Evolutionary conservation across 2,113 vertebrate genomes (phyloP).

Genomic region (Lethenteron reissneri): DNA sequence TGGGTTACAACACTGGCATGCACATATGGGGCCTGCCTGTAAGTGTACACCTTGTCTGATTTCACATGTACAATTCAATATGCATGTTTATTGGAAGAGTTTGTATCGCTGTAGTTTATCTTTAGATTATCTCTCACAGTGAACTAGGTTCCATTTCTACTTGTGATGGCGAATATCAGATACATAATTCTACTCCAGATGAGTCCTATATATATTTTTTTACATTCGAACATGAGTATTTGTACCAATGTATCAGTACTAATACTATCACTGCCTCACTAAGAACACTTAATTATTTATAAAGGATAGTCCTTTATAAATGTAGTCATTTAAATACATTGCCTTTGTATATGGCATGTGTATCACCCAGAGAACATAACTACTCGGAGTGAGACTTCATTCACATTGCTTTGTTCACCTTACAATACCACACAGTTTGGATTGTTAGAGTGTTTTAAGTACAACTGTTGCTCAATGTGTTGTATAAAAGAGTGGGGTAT

Average conservation of each 20-base stretch:
- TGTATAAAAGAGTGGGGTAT: neutral
- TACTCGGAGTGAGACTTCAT: too few species aligned
- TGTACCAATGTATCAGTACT: too few species aligned
- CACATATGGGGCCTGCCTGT: conserved; percentile 92
- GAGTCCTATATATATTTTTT: neutral
- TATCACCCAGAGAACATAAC: too few species aligned
- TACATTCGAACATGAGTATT: neutral
- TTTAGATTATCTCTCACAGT: neutral
- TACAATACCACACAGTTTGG: neutral
- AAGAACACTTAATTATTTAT: too few species aligned
- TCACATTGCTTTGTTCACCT: too few species aligned
- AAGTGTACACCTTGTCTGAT: conserved; percentile 20
- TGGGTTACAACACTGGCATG: conserved; percentile 82
- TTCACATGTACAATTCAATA: neutral
- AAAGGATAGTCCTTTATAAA: too few species aligned
- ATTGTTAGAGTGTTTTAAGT: neutral
- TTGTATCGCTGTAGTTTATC: neutral
- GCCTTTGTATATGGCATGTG: too few species aligned
- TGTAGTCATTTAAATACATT: too few species aligned
- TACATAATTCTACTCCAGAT: neutral
- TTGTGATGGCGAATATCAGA: neutral
- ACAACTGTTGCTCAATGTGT: neutral
- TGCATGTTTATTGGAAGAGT: neutral
- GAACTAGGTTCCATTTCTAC: neutral
- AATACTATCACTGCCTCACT: too few species aligned